A percentile compares a stretch with the other conserved stretches of the same genome.
Evolutionary conservation across 2,888 invertebrate species (phyloP).

Genomic region (Eugnorisma glareosa): DNA sequence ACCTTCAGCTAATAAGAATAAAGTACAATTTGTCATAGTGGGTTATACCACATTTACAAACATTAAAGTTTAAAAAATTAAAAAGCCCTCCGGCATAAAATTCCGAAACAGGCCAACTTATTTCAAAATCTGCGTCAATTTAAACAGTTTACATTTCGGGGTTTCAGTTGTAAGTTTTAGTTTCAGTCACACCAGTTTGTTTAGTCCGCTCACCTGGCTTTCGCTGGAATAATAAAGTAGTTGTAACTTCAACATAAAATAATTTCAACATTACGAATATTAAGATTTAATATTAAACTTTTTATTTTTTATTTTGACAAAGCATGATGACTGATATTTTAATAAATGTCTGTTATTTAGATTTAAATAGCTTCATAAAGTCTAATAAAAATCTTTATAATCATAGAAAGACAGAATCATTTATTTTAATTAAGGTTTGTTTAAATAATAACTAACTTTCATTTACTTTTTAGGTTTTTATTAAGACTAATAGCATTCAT

Average conservation of each 20-base stretch:
- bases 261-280: conserved; percentile 4
- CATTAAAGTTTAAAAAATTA: not conserved
- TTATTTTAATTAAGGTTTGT: not conserved
- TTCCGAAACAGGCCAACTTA: conserved; percentile 5
- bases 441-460: conserved; percentile 1
- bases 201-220: conserved; percentile 32
- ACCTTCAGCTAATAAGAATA: not conserved
- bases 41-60: not conserved
- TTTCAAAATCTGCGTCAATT: conserved; percentile 27
- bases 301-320: not conserved
- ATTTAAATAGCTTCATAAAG: not conserved
- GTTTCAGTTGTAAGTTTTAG: conserved; percentile 40
- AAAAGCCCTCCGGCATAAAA: not conserved
- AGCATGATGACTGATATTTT: not conserved
- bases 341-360: not conserved
- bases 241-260: conserved; percentile 32
- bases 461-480: not conserved
- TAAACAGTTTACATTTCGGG: conserved; percentile 14
- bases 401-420: not conserved
- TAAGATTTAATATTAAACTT: conserved; percentile 1
- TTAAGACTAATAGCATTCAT: not conserved
- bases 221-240: conserved; percentile 42
- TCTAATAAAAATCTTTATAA: not conserved
- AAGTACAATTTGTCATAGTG: not conserved
- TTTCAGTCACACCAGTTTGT: conserved; percentile 33